Evolutionary conservation across 1,140 invertebrate species (phyloP).

Genomic region (Asbolus verrucosus): DNA sequence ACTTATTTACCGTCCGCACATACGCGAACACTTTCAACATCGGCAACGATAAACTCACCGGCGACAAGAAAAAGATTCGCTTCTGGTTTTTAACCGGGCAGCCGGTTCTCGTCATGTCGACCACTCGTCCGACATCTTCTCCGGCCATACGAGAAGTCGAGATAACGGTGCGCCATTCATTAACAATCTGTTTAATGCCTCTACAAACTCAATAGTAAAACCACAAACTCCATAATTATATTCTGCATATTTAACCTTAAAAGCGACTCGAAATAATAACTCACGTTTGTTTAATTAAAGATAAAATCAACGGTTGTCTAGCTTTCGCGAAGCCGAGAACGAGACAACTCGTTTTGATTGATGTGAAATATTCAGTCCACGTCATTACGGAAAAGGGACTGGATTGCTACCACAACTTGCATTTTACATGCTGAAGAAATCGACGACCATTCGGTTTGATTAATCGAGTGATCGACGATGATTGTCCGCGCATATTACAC

Average conservation of each 20-base stretch:
- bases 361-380: constrained; percentile 8
- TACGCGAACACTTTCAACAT: neutral
- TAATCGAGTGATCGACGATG: constrained; percentile 1
- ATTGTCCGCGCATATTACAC: neutral
- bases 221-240: constrained; percentile 21
- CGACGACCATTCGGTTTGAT: neutral
- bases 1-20: neutral
- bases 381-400: constrained; percentile 11
- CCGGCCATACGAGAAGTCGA: neutral
- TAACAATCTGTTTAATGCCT: constrained; percentile 7
- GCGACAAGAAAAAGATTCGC: no score
- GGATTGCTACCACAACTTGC: constrained; percentile 9
- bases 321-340: no score
- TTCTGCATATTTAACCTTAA: neutral
- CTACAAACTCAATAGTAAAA: constrained; percentile 3
- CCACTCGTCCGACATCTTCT: constrained; percentile 1
- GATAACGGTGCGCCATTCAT: constrained; percentile 33
- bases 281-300: constrained; percentile 16
- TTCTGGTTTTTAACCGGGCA: constrained; percentile 12
- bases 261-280: constrained; percentile 23
- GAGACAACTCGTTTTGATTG: constrained; percentile 2
- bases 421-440: constrained; percentile 3
- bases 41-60: no score
- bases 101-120: neutral
- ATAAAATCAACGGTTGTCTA: neutral